Percentiles rank a stretch among this genome's conserved stretches.
These are phyloP conservation scores for Galerucella calmariensis DNA, from an alignment of 2,888 invertebrate genomes.

Conservation along the genomic window DNA sequence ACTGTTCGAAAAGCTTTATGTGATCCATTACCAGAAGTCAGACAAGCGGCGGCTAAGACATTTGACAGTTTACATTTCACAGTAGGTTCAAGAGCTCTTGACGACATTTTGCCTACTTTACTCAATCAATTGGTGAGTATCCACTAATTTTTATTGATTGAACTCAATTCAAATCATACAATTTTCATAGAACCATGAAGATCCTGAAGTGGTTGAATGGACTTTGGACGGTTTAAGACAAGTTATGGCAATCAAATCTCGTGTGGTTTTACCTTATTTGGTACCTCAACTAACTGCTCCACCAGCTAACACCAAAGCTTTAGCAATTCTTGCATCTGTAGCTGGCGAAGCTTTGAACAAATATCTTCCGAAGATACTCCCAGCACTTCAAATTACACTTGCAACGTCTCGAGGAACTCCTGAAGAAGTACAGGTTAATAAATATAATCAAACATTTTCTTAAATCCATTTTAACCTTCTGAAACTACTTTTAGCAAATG, in stretches of 20 bases:
- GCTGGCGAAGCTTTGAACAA: conserved; percentile 93
- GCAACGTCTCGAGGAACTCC: conserved; percentile 74
- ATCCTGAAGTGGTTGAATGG: conserved; percentile 84
- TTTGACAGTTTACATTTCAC: conserved; percentile 96
- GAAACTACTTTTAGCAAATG: conserved; percentile 71
- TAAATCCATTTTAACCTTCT: conserved; percentile 2
- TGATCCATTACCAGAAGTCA: conserved; percentile 92
- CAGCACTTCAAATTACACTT: conserved; percentile 85
- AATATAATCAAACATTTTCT: conserved; percentile 3
- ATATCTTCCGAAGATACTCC: conserved; percentile 91
- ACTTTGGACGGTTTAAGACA: conserved; percentile 95
- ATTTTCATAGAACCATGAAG: conserved; percentile 74
- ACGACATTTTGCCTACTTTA: conserved; percentile 95
- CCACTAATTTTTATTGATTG: background rate
- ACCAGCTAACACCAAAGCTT: conserved; percentile 92
- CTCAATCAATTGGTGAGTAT: conserved; percentile 75
- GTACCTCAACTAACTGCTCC: conserved; percentile 92
- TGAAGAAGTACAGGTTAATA: conserved; percentile 54
- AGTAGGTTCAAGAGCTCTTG: conserved; percentile 92
- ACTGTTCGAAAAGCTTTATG: conserved; percentile 95
- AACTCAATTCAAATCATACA: conserved; percentile 1
- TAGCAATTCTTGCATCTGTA: conserved; percentile 93
- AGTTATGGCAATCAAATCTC: conserved; percentile 96
- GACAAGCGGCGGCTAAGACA: conserved; percentile 95
- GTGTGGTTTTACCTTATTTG: conserved; percentile 94